A percentile compares a stretch with the other conserved stretches of the same genome.
Evolutionary conservation across 1,140 invertebrate genomes (phyloP).

Genomic region (Venustaconcha ellipsiformis): DNA sequence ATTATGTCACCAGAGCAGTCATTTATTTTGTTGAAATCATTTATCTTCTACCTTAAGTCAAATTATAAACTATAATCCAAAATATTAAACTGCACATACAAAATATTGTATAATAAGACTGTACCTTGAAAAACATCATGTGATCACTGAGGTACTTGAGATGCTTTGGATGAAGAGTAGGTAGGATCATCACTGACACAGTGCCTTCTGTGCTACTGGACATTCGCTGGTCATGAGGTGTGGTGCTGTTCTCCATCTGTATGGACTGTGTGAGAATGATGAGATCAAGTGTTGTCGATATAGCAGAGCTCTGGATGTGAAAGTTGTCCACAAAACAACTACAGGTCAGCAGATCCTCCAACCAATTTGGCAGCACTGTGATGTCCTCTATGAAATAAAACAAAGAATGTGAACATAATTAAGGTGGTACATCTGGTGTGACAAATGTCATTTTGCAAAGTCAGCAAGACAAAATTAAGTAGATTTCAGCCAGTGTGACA

Average conservation of each 20-base stretch:
- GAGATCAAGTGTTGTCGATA: constrained; percentile 82
- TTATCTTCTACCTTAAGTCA: too few species aligned
- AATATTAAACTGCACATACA: constrained; percentile 4
- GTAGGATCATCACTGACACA: constrained; percentile 78
- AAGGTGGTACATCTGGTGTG: not conserved
- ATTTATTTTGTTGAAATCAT: too few species aligned
- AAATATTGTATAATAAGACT: constrained; percentile 15
- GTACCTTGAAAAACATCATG: constrained; percentile 78
- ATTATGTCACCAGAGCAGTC: too few species aligned
- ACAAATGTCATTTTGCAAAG: too few species aligned
- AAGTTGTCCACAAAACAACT: constrained; percentile 76
- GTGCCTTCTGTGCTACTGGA: constrained; percentile 69
- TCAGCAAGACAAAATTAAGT: too few species aligned
- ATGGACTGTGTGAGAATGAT: constrained; percentile 73
- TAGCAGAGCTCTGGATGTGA: constrained; percentile 77
- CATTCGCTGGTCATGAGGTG: constrained; percentile 8
- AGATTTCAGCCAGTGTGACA: too few species aligned
- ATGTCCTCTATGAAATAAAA: constrained; percentile 40
- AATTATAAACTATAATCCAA: not conserved
- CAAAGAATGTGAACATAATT: not conserved
- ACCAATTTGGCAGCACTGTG: constrained; percentile 78
- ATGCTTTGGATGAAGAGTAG: constrained; percentile 76
- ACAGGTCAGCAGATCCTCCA: constrained; percentile 79
- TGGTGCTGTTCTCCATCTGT: constrained; percentile 30
- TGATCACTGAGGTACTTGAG: constrained; percentile 75